Percentiles rank a stretch among this genome's conserved stretches.
Evolutionary conservation across 92 coral and sea anemone genomes (phyloP).

Genomic region (Palythoa caribaeorum): DNA sequence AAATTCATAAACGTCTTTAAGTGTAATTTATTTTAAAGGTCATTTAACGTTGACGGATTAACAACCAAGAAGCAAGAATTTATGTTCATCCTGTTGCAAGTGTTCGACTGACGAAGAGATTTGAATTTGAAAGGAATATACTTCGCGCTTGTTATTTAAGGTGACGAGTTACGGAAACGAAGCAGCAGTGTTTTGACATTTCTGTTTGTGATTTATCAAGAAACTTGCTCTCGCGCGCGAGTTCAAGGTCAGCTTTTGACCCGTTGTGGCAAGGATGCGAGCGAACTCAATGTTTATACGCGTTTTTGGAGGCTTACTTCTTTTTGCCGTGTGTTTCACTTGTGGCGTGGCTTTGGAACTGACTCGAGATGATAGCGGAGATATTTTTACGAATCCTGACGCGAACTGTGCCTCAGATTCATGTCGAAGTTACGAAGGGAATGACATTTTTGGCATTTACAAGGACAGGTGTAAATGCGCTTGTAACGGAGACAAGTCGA

Average conservation of each 20-base stretch:
- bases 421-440: constrained; percentile 1
- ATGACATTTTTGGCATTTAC: neutral
- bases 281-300: neutral
- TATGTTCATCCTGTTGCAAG: neutral
- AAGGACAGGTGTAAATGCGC: neutral
- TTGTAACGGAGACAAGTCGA: constrained; percentile 13
- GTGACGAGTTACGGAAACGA: neutral
- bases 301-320: neutral
- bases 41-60: neutral
- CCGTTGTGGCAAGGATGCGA: neutral
- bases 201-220: too few relatives aligned
- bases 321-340: neutral
- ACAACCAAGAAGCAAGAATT: neutral
- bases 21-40: neutral
- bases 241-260: neutral
- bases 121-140: neutral
- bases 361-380: constrained; percentile 15
- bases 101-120: neutral
- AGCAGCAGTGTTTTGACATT: neutral
- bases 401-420: constrained; percentile 12
- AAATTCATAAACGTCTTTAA: neutral
- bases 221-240: neutral
- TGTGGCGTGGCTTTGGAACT: constrained; percentile 2
- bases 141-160: neutral
- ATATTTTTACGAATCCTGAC: constrained; percentile 33